Conservation (phyloP, 2,888 invertebrate species). For the Cheilosia vulpina region DNA sequence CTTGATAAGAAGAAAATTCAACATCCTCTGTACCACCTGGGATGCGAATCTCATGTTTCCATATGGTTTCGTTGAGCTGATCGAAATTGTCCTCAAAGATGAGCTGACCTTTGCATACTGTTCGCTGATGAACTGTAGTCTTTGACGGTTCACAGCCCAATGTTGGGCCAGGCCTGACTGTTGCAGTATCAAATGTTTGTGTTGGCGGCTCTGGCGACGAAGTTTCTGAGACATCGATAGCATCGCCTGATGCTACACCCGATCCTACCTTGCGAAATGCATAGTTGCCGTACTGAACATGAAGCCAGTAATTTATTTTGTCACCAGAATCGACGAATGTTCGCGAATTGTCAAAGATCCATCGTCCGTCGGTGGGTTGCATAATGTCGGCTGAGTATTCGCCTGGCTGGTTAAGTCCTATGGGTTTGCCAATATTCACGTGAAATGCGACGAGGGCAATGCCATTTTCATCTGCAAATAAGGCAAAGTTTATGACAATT, state of each 20-base stretch:
- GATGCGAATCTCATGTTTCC: constrained; percentile 86
- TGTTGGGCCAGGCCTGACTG: neutral
- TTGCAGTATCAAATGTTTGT: neutral
- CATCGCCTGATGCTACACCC: neutral
- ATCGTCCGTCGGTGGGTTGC: constrained; percentile 83
- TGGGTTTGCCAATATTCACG: constrained; percentile 86
- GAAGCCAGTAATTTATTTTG: constrained; percentile 86
- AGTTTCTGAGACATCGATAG: neutral
- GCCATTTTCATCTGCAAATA: constrained; percentile 78
- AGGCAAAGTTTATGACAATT: neutral
- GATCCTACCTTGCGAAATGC: constrained; percentile 42
- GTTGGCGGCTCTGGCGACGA: neutral
- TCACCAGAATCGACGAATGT: constrained; percentile 85
- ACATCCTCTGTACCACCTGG: constrained; percentile 84
- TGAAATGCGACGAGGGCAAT: constrained; percentile 87
- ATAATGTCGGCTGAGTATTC: constrained; percentile 84
- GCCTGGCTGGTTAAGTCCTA: constrained; percentile 85
- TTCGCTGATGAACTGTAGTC: constrained; percentile 38
- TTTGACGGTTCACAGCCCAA: constrained; percentile 35
- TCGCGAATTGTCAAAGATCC: constrained; percentile 84
- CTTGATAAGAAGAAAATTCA: constrained; percentile 84
- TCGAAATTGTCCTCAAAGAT: constrained; percentile 88
- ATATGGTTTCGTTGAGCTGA: constrained; percentile 83
- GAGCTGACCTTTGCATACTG: constrained; percentile 84
- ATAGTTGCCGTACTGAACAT: constrained; percentile 80